These are phyloP conservation scores for Parazoanthus swiftii DNA, from an alignment of 92 coral and sea anemone species.

Conservation along the genomic window DNA sequence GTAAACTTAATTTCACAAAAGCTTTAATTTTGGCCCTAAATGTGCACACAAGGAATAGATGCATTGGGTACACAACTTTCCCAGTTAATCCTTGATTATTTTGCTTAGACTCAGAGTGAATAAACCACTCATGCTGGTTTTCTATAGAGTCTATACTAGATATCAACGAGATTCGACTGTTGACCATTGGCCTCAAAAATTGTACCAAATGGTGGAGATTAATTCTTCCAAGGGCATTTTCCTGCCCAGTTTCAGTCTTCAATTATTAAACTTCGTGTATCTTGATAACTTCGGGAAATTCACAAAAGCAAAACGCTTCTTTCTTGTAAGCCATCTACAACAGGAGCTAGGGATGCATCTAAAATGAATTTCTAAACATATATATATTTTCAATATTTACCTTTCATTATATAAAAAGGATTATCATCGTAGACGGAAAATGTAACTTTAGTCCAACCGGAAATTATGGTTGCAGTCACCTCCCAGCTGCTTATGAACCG, in stretches of 20 bases:
- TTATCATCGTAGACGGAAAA: background rate
- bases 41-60: background rate
- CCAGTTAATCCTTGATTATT: constrained; percentile 1
- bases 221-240: background rate
- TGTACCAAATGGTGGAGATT: background rate
- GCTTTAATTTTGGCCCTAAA: background rate
- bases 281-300: background rate
- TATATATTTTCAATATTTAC: background rate
- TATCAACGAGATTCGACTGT: background rate
- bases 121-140: constrained; percentile 10
- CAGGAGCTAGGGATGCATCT: background rate
- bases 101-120: background rate
- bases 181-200: constrained; percentile 30
- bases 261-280: background rate
- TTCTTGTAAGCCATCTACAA: background rate
- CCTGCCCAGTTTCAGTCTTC: background rate
- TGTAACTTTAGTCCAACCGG: constrained; percentile 8
- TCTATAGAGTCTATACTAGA: constrained; percentile 14
- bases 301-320: background rate
- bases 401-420: background rate
- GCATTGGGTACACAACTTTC: background rate
- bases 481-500: constrained; percentile 40
- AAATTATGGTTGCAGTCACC: constrained; percentile 30
- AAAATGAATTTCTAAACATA: background rate
- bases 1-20: background rate